Evolutionary conservation across 2,797 vertebrate genomes (phyloP).

Genomic region (Coregonus ussuriensis): DNA sequence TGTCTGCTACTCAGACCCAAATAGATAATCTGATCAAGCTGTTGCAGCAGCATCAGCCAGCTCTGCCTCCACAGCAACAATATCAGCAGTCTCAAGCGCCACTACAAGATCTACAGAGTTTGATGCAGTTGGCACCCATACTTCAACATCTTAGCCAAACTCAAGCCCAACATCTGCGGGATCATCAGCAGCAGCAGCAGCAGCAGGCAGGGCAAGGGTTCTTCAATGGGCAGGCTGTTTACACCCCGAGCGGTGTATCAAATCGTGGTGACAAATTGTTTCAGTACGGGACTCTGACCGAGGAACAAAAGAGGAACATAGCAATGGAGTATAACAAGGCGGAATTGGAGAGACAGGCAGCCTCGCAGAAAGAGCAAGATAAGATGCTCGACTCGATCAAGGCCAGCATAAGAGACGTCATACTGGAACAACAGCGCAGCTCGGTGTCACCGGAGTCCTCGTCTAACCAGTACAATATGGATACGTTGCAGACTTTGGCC

Average conservation of each 20-base stretch:
- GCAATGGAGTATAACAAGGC: neutral
- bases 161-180: neutral
- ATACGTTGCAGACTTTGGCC: too few relatives aligned
- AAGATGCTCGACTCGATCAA: slow-evolving; percentile 11
- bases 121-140: neutral
- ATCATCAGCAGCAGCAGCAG: neutral
- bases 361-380: slow-evolving; percentile 12
- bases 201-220: neutral
- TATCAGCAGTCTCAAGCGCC: too few relatives aligned
- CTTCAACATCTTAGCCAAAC: neutral
- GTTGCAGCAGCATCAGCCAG: too few relatives aligned
- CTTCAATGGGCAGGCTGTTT: neutral
- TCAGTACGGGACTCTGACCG: neutral
- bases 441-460: too few relatives aligned
- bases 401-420: too few relatives aligned
- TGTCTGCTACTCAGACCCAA: too few relatives aligned
- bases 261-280: neutral
- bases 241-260: neutral
- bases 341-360: slow-evolving; percentile 9
- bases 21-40: too few relatives aligned
- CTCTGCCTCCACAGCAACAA: too few relatives aligned
- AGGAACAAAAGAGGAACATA: neutral
- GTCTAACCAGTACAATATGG: too few relatives aligned
- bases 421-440: too few relatives aligned
- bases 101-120: neutral